Base-by-base conservation (phyloP, 2,888 invertebrate species). In the Prenolepis imparis region DNA sequence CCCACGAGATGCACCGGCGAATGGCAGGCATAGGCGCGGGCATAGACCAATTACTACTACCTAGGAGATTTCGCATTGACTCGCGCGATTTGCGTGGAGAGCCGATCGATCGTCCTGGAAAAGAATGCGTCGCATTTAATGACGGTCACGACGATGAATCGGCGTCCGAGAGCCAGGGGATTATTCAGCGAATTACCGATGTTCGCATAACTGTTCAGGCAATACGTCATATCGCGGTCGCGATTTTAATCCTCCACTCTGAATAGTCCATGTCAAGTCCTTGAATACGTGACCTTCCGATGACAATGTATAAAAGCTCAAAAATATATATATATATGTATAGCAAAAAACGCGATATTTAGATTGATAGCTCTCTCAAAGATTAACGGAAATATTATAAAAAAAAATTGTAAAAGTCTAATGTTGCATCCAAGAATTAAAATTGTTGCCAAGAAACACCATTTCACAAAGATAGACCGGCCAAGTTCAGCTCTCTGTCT, bases 1-100 rank as follows among this genome's bases (percentile, higher is more conserved):
- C 92, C 91, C 92, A 92, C 92, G 92, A 92, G 91, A 90, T 89
- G 90, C 83, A 87, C 89, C 61, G 80, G 88, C 86, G 88, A 91
- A 84, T 86, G 89, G 90, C 90, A 28, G 83, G 85, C 88, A 87
- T 89, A 89, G 91, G 88, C 87, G 90, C 89, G 90, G 86, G 86
- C 78, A 87, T 85, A 87, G 85, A 91, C 90, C 89, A 90, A 91
- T 91, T 91, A 91, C 90, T 87, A 91, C 89, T 86, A 89, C 66
- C 82, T 64, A 72, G 21, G 18, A 39, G 24, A 55, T 63, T 75
- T 86, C 86, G 72, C 87, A 87, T 87, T 87, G 88, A 88, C 81
- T 84, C 86, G 81, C 82, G 78, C 83, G 90, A 90, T 90, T 88
- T 90, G 82, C 89, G 83, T 86, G 84, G 75, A 44, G 18, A 59